These are phyloP conservation scores for Drosophila ustulata DNA, from an alignment of 2,888 invertebrate genomes.

Conservation along the genomic window DNA sequence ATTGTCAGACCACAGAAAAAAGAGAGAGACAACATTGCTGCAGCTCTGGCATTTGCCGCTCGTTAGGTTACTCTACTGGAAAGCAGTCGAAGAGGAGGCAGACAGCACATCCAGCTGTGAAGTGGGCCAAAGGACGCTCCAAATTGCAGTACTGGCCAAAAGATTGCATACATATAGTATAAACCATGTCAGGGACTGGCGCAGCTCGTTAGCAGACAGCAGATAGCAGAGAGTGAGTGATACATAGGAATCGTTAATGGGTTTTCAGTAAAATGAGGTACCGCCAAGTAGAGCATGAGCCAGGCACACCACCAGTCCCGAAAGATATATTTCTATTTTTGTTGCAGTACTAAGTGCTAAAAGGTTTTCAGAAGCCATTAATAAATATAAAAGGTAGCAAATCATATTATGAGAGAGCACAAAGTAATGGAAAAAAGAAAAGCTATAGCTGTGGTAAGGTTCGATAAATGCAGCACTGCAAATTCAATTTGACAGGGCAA, in stretches of 20 bases:
- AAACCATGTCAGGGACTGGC: constrained; percentile 65
- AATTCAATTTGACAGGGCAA: background rate
- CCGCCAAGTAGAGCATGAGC: constrained; percentile 16
- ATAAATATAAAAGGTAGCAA: background rate
- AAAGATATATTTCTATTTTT: background rate
- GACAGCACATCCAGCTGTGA: constrained; percentile 17
- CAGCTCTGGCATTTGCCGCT: constrained; percentile 60
- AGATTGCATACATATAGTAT: constrained; percentile 13
- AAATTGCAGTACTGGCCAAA: constrained; percentile 61
- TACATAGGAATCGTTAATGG: constrained; percentile 50
- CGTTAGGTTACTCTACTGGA: constrained; percentile 58
- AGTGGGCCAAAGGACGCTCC: constrained; percentile 56
- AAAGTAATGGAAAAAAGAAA: background rate
- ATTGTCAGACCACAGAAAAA: constrained; percentile 64
- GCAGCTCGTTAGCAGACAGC: constrained; percentile 63
- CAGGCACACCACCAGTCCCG: background rate
- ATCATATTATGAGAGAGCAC: background rate
- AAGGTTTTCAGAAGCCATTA: background rate
- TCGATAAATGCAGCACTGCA: background rate
- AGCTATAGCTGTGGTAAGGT: background rate
- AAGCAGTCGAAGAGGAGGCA: background rate
- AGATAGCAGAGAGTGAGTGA: constrained; percentile 23
- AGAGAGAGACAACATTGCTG: constrained; percentile 48
- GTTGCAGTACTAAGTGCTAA: background rate
- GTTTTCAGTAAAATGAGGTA: constrained; percentile 31